Evolutionary conservation across 1,140 invertebrate species (phyloP).

Genomic region (Steinernema feltiae): DNA sequence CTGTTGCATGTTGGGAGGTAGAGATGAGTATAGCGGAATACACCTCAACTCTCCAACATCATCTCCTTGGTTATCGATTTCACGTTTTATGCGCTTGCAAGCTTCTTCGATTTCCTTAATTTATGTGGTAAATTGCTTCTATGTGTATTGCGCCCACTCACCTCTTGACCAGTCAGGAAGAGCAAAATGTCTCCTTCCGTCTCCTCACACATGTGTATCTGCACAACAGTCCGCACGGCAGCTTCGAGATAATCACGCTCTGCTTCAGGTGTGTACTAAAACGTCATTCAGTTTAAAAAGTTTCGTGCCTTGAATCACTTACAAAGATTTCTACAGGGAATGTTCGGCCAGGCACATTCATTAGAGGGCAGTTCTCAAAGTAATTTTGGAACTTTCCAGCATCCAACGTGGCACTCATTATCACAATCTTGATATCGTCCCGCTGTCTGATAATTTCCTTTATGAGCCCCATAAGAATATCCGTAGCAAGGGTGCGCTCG

Average conservation of each 20-base stretch:
- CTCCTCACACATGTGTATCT: slow-evolving; percentile 99
- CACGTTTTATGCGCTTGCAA: slow-evolving; percentile 91
- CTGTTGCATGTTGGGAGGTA: slow-evolving; percentile 94
- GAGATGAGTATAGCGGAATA: slow-evolving; percentile 94
- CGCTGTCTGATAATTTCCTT: slow-evolving; percentile 87
- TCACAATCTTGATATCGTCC: slow-evolving; percentile 85
- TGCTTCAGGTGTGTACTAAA: slow-evolving; percentile 86
- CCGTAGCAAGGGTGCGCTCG: slow-evolving; percentile 93
- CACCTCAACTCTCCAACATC: slow-evolving; percentile 95
- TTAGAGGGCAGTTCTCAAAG: slow-evolving; percentile 84
- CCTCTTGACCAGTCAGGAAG: slow-evolving; percentile 85
- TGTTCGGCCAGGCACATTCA: slow-evolving; percentile 94
- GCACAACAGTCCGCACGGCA: slow-evolving; percentile 93
- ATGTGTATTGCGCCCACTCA: slow-evolving; percentile 39
- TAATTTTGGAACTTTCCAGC: slow-evolving; percentile 81
- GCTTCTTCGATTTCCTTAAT: slow-evolving; percentile 94
- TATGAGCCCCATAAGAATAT: slow-evolving; percentile 88
- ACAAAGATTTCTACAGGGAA: slow-evolving; percentile 92
- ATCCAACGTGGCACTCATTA: slow-evolving; percentile 99
- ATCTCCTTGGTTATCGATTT: slow-evolving; percentile 89
- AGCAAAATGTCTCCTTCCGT: slow-evolving; percentile 82
- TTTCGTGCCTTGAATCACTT: slow-evolving; percentile 23
- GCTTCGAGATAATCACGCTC: slow-evolving; percentile 97
- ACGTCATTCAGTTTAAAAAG: slow-evolving; percentile 14
- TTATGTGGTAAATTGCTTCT: slow-evolving; percentile 10